These are phyloP conservation scores for Drosophila melanosoma DNA, from an alignment of 2,888 invertebrate genomes.

Conservation along the genomic window DNA sequence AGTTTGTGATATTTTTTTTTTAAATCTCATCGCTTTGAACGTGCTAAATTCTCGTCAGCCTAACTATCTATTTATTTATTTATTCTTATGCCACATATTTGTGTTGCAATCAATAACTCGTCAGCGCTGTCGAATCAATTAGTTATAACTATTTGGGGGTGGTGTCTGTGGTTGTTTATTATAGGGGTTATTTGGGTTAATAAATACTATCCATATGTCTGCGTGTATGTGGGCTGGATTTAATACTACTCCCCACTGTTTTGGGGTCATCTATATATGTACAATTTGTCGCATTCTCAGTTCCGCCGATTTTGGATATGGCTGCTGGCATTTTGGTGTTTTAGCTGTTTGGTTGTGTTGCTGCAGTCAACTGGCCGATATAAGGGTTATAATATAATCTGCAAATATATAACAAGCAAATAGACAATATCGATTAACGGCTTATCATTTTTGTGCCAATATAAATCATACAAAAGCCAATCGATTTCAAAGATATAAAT, in stretches of 20 bases:
- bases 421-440: slow-evolving; percentile 73
- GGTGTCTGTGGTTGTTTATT: slow-evolving; percentile 6
- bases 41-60: slow-evolving; percentile 37
- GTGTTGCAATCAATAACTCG: slow-evolving; percentile 53
- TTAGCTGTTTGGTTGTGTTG: slow-evolving; percentile 30
- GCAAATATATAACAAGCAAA: slow-evolving; percentile 60
- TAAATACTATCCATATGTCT: slow-evolving; percentile 36
- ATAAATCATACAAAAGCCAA: slow-evolving; percentile 48
- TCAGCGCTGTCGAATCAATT: slow-evolving; percentile 47
- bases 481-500: slow-evolving; percentile 22
- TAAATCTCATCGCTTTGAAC: slow-evolving; percentile 47
- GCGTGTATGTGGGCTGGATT: slow-evolving; percentile 26
- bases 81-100: slow-evolving; percentile 34
- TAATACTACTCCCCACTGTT: slow-evolving; percentile 33
- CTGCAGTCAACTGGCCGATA: slow-evolving; percentile 60
- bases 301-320: slow-evolving; percentile 50
- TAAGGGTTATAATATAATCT: slow-evolving; percentile 67
- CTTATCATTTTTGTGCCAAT: slow-evolving; percentile 40
- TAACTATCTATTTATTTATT: slow-evolving; percentile 53
- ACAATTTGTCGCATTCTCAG: slow-evolving; percentile 70
- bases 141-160: slow-evolving; percentile 35
- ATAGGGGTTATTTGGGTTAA: neutral
- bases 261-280: slow-evolving; percentile 45
- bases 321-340: slow-evolving; percentile 35
- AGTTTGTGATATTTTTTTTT: slow-evolving; percentile 53